Conservation (phyloP, 2,888 invertebrate species). For the Bombylius major region DNA sequence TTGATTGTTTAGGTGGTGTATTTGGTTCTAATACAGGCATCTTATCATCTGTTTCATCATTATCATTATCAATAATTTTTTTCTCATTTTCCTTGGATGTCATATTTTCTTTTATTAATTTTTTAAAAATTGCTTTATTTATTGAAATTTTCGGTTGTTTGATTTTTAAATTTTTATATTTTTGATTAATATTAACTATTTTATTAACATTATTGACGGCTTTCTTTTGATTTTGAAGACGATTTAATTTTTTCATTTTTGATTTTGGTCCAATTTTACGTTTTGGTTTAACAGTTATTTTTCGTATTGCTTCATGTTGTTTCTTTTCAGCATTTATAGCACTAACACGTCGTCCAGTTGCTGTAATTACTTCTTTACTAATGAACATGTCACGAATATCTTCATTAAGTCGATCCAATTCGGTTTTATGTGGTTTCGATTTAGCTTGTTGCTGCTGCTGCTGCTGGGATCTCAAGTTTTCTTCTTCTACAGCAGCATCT, state of each 20-base stretch:
- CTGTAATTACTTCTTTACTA: conserved; percentile 44
- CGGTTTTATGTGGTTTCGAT: conserved; percentile 25
- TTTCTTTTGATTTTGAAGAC: not conserved
- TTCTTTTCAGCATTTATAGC: conserved; percentile 25
- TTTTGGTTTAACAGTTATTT: not conserved
- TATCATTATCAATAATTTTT: not conserved
- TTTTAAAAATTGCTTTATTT: not conserved
- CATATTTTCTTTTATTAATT: not conserved
- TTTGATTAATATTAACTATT: too few relatives aligned
- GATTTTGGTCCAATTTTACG: not conserved
- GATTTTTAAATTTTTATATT: not conserved
- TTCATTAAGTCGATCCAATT: conserved; percentile 48
- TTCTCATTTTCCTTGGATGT: not conserved
- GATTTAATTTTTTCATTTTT: not conserved
- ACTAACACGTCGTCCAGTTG: conserved; percentile 38
- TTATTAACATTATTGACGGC: too few relatives aligned
- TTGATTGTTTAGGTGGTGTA: conserved; percentile 19
- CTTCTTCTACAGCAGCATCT: not conserved
- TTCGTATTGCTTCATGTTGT: not conserved
- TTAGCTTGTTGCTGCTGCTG: not conserved
- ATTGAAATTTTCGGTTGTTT: not conserved
- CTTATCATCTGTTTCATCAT: not conserved
- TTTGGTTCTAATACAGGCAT: conserved; percentile 22
- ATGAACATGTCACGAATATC: conserved; percentile 54
- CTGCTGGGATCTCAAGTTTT: too few relatives aligned